Evolutionary conservation across 2,113 vertebrate genomes (phyloP).

Genomic region (Pica pica): DNA sequence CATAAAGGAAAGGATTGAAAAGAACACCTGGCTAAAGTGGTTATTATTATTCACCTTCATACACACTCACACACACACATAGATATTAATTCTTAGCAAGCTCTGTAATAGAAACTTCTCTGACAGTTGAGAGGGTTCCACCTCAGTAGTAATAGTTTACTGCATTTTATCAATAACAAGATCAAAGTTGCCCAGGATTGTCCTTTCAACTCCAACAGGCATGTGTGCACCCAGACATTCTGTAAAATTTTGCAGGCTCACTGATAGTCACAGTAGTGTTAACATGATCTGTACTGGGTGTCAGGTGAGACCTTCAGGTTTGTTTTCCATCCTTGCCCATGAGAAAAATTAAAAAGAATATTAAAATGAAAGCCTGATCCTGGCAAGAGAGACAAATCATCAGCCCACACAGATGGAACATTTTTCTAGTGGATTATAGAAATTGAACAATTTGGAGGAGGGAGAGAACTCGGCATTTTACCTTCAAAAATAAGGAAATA

Average conservation of each 20-base stretch:
- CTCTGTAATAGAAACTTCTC: background rate
- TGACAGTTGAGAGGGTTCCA: background rate
- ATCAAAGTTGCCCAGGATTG: background rate
- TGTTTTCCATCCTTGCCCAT: background rate
- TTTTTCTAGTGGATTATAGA: background rate
- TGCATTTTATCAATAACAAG: constrained; percentile 4
- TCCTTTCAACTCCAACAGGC: background rate
- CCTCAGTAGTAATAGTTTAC: background rate
- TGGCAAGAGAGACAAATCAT: background rate
- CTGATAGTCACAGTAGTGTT: background rate
- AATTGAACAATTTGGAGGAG: background rate
- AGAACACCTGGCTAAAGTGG: constrained; percentile 6
- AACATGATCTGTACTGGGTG: background rate
- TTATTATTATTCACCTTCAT: constrained; percentile 32
- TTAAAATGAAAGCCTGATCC: background rate
- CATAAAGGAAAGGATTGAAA: constrained; percentile 34
- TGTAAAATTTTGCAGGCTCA: background rate
- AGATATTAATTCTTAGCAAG: background rate
- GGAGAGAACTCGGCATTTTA: background rate
- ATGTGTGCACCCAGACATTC: background rate
- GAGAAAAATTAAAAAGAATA: background rate
- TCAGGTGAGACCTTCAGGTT: background rate
- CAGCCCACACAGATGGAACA: background rate
- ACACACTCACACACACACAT: background rate
- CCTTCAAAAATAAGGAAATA: background rate